Base-by-base conservation (phyloP, 1,140 invertebrate species). In the Coelopa frigida region DNA sequence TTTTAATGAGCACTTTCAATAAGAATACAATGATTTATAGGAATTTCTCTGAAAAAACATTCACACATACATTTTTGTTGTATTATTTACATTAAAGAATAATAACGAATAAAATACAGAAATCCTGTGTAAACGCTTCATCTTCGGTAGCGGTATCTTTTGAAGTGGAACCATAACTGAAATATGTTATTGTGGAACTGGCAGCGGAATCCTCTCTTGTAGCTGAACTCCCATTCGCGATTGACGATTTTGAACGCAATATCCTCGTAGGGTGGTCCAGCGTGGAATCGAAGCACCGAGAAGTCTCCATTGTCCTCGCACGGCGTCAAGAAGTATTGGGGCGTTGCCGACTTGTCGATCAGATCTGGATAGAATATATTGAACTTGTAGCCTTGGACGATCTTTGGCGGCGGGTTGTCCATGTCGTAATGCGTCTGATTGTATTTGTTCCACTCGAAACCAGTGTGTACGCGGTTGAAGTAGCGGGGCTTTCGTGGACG, bases 361-460 rank as follows among this genome's bases (percentile, higher is more conserved):
- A 99, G 77, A 78, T 99, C 97, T 0, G 96, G 96, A 77, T 98
- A 99, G 73, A 99, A 99, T 51, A 99, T 99, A 74, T 99, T 99
- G 73, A 99, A 99, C 70, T 99, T 99, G 74, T 99, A 99, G 21
- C 97, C 97, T 72, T 99, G 96, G 1, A 99, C 97, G 64, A 99
- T 98, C 75, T 99, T 99, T 1, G 97, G 97, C 14, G 97, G 97
- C 29, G 97, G 96, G 78, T 99, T 99, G 71, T 99, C 97, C 84
- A 98, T 95, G 68, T 99, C 96, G 70, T 99, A 99, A 75, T 99
- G 96, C 14, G 95, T 99, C 72, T 99, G 96, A 75, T 99, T 99
- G 69, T 99, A 99, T 69, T 99, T 99, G 72, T 99, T 99, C 97
- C 97, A 99, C 66, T 99, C 96, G 73, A 99, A 99, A 5, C 97